These are phyloP conservation scores for Henricia sp. DNA, from an alignment of 53 echinoderm and acorn worm genomes.

Conservation along the genomic window DNA sequence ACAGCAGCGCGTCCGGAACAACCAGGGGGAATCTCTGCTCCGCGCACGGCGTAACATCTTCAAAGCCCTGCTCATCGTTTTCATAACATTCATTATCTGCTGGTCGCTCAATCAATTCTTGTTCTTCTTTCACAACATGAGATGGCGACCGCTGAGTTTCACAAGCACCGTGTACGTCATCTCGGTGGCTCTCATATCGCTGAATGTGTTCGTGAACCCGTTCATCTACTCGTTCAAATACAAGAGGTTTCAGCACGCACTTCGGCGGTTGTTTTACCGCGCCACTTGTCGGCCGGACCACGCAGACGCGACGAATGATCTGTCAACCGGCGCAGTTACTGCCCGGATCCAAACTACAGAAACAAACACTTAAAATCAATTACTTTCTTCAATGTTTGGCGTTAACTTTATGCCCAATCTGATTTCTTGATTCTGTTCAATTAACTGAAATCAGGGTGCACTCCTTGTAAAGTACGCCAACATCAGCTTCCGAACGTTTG, in stretches of 20 bases:
- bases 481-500: too few relatives aligned
- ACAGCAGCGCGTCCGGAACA: neutral
- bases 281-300: constrained; percentile 19
- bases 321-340: neutral
- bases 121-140: constrained; percentile 70
- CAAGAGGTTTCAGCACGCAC: constrained; percentile 46
- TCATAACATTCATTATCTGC: constrained; percentile 75
- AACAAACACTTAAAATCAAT: too few relatives aligned
- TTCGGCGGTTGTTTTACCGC: constrained; percentile 40
- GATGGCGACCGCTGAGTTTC: constrained; percentile 15
- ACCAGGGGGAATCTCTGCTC: constrained; percentile 16
- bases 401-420: too few relatives aligned
- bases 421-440: too few relatives aligned
- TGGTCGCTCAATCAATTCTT: constrained; percentile 81
- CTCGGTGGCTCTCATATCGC: constrained; percentile 25
- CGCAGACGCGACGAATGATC: neutral
- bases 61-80: constrained; percentile 73
- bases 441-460: too few relatives aligned
- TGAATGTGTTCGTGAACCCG: constrained; percentile 48
- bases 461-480: too few relatives aligned
- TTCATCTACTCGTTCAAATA: constrained; percentile 61
- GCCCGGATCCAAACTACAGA: too few relatives aligned
- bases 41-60: constrained; percentile 59
- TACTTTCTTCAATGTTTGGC: too few relatives aligned
- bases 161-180: constrained; percentile 41